These are phyloP conservation scores for Achroia grisella DNA, from an alignment of 1,140 invertebrate species.

Conservation along the genomic window DNA sequence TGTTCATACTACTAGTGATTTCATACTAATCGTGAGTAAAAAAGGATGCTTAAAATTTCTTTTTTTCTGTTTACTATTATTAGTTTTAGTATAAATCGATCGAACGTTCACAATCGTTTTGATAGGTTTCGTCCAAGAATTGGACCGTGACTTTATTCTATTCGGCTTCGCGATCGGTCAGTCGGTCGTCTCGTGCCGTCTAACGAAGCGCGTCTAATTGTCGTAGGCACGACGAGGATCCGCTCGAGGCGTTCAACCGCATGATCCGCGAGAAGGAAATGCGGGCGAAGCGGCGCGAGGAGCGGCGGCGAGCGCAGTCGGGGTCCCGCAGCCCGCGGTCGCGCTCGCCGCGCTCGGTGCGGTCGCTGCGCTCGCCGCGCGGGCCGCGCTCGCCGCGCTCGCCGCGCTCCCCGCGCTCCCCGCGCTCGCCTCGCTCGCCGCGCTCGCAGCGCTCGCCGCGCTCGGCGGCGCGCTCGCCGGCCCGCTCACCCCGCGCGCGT, in stretches of 20 bases:
- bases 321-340: conserved; percentile 47
- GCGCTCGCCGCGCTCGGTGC: conserved; percentile 23
- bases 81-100: too few species aligned
- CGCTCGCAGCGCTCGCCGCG: conserved; percentile 8
- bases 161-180: background rate
- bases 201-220: conserved; percentile 7
- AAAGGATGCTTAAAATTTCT: too few species aligned
- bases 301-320: conserved; percentile 76
- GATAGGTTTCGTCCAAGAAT: too few species aligned
- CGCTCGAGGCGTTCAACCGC: conserved; percentile 88
- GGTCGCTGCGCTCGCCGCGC: conserved; percentile 31
- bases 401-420: conserved; percentile 29
- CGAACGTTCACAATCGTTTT: background rate
- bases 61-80: too few species aligned
- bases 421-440: conserved; percentile 25
- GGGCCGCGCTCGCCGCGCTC: conserved; percentile 26
- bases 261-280: conserved; percentile 90
- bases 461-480: conserved; percentile 11
- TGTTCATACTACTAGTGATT: too few species aligned
- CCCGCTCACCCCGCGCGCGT: conserved; percentile 11
- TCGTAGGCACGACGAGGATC: conserved; percentile 75
- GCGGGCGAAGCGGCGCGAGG: conserved; percentile 78
- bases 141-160: background rate
- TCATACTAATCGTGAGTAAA: too few species aligned
- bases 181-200: background rate